Base-by-base conservation (phyloP, 2,888 invertebrate species). In the Cosmia trapezina region DNA sequence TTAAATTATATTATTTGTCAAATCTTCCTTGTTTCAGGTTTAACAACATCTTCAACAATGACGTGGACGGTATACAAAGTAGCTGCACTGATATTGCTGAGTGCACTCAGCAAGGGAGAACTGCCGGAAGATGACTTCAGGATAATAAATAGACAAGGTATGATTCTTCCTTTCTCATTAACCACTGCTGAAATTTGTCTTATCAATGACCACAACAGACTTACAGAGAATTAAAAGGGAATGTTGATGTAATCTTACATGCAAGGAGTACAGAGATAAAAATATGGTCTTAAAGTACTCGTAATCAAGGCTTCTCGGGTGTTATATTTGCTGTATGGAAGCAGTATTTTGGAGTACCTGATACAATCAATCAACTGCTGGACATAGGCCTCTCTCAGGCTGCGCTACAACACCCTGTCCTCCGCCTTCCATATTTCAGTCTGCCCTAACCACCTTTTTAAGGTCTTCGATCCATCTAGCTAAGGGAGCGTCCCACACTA, bases 81-180 rank as follows among this genome's bases (percentile, higher is more conserved):
- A 43, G 92, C 92, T 8, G 90, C 91, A 0, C 83, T 96, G 54
- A 88, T 96, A 70, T 86, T 95, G 22, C 91, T 95, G 70, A 90
- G 93, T 76, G 88, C 93, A 1, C 88, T 95, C 62, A 92, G 93
- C 83, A 94, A 93, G 76, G 96, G 96, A 75, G 91, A 94, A 70
- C 85, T 95, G 43, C 94, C 96, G 0, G 95, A 96, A 87, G 96
- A 96, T 85, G 96, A 96, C 86, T 96, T 96, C 87, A 96, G 96
- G 95, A 96, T 96, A 95, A 94, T 96, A 83, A 93, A 94, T 73
- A 92, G 92, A 91, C 92, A 95, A 92, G 96, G 96, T 95, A 85
- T 28, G 9, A 9, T 51, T 12, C 45, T 19, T 45, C 22, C 17
- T 12, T 2, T 17, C 2, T 19, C 2, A 19, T 28, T 62, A 7